Conservation (phyloP, 2,888 invertebrate genomes). For the Acanthacorydalis orientalis region DNA sequence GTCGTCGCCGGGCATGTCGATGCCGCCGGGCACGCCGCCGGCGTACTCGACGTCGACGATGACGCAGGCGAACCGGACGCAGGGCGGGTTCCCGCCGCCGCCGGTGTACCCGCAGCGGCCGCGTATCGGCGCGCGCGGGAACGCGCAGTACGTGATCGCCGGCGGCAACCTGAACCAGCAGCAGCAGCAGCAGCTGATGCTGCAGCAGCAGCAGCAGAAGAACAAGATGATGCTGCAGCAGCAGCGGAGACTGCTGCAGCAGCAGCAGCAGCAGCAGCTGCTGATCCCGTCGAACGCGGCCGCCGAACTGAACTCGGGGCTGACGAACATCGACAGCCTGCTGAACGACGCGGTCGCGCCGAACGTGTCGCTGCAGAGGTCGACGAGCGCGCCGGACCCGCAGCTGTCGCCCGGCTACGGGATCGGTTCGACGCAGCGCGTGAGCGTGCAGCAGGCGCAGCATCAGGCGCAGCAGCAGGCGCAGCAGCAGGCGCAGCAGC, state of each 20-base stretch:
- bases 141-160: conserved; percentile 14
- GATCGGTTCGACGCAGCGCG: conserved; percentile 23
- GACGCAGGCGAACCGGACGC: conserved; percentile 6
- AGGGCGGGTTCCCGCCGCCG: conserved; percentile 20
- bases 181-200: conserved; percentile 20
- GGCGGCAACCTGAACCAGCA: conserved; percentile 12
- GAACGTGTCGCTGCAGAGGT: conserved; percentile 71
- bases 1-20: conserved; percentile 29
- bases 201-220: conserved; percentile 33
- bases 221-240: conserved; percentile 22
- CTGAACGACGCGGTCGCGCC: conserved; percentile 75
- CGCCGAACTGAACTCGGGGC: conserved; percentile 32
- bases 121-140: conserved; percentile 6
- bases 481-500: conserved; percentile 9
- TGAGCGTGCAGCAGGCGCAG: conserved; percentile 11
- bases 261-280: conserved; percentile 67
- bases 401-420: conserved; percentile 46
- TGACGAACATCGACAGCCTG: conserved; percentile 65
- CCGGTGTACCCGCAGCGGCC: conserved; percentile 20
- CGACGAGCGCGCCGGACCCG: conserved; percentile 37
- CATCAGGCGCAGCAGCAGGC: background rate
- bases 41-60: conserved; percentile 29
- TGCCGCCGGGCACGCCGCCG: conserved; percentile 37
- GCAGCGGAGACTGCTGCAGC: conserved; percentile 52
- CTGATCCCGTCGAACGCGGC: conserved; percentile 63